phyloP scores from a whole-genome alignment of 2,113 vertebrate genomes.

The Laticauda colubrina region DNA sequence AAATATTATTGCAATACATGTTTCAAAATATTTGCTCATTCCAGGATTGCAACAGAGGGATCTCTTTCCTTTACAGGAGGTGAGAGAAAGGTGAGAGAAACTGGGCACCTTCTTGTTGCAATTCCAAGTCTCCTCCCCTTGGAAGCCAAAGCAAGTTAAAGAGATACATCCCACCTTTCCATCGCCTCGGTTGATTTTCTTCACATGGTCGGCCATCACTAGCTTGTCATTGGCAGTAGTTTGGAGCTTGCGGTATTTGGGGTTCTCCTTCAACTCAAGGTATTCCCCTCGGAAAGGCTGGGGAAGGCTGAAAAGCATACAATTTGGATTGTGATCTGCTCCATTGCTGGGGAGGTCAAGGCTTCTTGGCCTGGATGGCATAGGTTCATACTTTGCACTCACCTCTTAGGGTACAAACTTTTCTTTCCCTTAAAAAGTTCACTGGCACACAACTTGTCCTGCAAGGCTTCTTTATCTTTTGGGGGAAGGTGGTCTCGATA shows the following conservation, averaged over 20 bases:
- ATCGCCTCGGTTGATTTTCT: conserved; percentile 71
- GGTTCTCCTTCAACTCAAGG: conserved; percentile 67
- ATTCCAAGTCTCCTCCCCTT: background rate
- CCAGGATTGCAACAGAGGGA: background rate
- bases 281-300: conserved; percentile 71
- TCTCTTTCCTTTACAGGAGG: background rate
- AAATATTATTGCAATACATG: background rate
- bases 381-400: conserved; percentile 7
- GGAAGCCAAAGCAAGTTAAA: fast-evolving
- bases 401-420: conserved; percentile 73
- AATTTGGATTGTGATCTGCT: background rate
- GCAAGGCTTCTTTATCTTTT: conserved; percentile 51
- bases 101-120: background rate
- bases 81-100: background rate
- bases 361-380: background rate
- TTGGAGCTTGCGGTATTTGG: conserved; percentile 71
- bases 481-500: conserved; percentile 65
- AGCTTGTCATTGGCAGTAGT: conserved; percentile 63
- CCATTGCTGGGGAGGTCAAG: background rate
- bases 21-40: background rate
- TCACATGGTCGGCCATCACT: conserved; percentile 68
- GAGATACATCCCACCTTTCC: conserved; percentile 69
- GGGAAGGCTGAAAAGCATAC: conserved; percentile 57
- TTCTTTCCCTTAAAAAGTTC: conserved; percentile 78
- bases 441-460: conserved; percentile 71